Evolutionary conservation across 2,113 vertebrate genomes (phyloP).

Genomic region (Pitta sordida): DNA sequence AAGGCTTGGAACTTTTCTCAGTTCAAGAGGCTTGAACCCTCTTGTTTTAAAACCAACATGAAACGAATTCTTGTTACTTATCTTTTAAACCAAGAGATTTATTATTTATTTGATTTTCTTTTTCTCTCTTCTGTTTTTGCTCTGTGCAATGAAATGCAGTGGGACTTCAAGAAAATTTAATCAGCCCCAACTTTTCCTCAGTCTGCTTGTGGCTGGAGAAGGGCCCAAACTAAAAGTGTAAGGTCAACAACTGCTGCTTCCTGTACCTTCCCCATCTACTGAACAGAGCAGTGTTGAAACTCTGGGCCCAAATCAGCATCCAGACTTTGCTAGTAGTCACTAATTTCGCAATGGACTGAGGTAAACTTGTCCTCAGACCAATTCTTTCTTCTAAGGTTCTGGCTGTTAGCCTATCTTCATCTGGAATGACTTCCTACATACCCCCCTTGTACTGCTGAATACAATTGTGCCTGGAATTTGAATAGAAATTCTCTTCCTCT

Average conservation of each 20-base stretch:
- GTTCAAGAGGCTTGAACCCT: neutral
- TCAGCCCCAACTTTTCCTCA: neutral
- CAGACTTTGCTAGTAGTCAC: neutral
- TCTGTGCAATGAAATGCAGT: neutral
- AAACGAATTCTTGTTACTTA: neutral
- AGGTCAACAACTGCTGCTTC: neutral
- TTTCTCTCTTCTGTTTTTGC: neutral
- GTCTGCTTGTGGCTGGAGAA: neutral
- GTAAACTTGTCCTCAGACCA: conserved; percentile 2
- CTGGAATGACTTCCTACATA: neutral
- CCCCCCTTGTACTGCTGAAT: neutral
- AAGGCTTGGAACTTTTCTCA: too few species aligned
- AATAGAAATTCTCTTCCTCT: neutral
- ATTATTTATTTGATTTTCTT: neutral
- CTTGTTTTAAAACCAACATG: neutral
- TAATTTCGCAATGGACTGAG: neutral
- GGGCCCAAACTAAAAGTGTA: neutral
- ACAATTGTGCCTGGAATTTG: neutral
- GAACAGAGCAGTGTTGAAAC: neutral
- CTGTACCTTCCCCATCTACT: neutral
- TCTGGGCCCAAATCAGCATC: neutral
- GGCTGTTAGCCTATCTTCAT: conserved; percentile 28
- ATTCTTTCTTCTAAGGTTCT: conserved; percentile 16
- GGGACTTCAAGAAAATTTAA: neutral
- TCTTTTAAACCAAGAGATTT: neutral